These are phyloP conservation scores for Syrrhaptes paradoxus DNA, from an alignment of 2,113 vertebrate genomes.

Conservation along the genomic window DNA sequence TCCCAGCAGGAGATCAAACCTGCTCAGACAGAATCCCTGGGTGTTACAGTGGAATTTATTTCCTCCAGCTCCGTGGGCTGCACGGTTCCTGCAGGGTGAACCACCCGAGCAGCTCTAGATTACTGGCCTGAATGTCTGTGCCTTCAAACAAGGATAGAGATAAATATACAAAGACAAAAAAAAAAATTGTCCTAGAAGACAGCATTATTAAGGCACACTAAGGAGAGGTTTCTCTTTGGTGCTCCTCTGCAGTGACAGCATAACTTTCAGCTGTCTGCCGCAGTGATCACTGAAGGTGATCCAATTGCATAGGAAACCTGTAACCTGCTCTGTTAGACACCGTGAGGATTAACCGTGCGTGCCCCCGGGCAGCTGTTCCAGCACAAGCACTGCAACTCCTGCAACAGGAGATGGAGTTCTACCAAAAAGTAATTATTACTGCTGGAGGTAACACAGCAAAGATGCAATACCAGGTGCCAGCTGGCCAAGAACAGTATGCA, in stretches of 20 bases:
- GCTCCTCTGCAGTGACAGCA: background rate
- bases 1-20: too few species aligned
- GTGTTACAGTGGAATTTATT: background rate
- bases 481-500: background rate
- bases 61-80: rapidly evolving
- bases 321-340: background rate
- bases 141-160: background rate
- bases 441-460: background rate
- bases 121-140: background rate
- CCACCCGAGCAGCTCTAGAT: background rate
- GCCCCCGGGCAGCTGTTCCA: background rate
- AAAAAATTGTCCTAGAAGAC: background rate
- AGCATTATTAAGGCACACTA: background rate
- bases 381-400: background rate
- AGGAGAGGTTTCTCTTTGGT: background rate
- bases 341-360: rapidly evolving
- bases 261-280: background rate
- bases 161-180: background rate
- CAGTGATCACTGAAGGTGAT: background rate
- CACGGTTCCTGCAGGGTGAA: background rate
- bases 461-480: background rate
- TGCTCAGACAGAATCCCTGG: background rate
- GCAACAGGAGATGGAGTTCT: background rate
- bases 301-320: background rate
- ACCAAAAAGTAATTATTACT: background rate